Conservation (phyloP, 1,140 invertebrate genomes). For the Psilanteris sp. region DNA sequence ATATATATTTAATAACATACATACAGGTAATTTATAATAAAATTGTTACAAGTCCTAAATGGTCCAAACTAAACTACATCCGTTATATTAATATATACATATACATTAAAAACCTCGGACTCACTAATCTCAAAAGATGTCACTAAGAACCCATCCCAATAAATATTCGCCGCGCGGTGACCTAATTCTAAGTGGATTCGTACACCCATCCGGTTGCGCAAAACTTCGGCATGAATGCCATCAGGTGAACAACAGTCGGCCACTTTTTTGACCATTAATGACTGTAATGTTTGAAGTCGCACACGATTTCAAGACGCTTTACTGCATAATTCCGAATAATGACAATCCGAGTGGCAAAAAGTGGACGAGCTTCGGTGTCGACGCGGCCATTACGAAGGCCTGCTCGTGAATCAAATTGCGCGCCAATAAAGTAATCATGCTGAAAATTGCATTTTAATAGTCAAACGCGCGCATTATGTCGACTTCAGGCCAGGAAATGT, state of each 20-base stretch:
- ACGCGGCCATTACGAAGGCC: conserved; percentile 11
- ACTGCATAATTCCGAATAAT: conserved; percentile 40
- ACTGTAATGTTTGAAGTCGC: conserved; percentile 25
- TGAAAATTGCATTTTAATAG: conserved; percentile 44
- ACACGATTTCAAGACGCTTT: conserved; percentile 16
- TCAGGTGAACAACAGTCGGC: not conserved
- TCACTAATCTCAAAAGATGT: no score
- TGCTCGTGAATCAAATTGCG: conserved; percentile 12
- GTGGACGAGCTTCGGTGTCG: conserved; percentile 16
- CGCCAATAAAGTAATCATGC: conserved; percentile 28
- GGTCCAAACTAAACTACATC: no score
- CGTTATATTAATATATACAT: no score
- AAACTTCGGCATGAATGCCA: conserved; percentile 20
- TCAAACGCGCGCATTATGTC: conserved; percentile 20
- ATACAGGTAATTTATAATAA: no score
- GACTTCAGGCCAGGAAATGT: conserved; percentile 1
- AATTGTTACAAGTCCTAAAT: no score
- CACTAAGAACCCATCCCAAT: no score
- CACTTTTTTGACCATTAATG: conserved; percentile 16
- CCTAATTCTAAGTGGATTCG: conserved; percentile 16
- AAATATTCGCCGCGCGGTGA: conserved; percentile 6
- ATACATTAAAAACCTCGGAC: no score
- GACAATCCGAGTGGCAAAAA: conserved; percentile 25
- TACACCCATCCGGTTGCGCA: conserved; percentile 10
- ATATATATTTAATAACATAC: no score